Percentiles rank a stretch among this genome's conserved stretches.
phyloP scores from a whole-genome alignment of 2,888 invertebrate genomes.

The Athripsodes cinereus region DNA sequence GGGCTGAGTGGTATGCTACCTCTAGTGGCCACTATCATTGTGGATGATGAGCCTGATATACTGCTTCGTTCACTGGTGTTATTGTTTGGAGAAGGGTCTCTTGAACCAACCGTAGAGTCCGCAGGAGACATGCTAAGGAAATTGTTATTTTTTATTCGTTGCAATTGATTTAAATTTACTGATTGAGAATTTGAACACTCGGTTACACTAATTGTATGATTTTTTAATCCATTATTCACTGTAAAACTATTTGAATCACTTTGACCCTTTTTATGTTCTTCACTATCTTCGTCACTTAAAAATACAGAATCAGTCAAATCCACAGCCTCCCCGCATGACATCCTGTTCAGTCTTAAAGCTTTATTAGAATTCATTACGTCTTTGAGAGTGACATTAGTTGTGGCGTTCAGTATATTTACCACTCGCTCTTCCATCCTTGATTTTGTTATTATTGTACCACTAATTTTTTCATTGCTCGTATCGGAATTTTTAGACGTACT shows the following conservation, averaged over 20 bases:
- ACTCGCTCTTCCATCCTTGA: slow-evolving; percentile 21
- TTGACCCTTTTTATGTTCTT: neutral
- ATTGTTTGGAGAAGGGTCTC: slow-evolving; percentile 28
- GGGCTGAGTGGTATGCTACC: slow-evolving; percentile 16
- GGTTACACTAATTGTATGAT: slow-evolving; percentile 24
- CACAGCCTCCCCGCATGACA: slow-evolving; percentile 10
- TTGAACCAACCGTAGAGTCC: slow-evolving; percentile 2
- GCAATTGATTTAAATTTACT: slow-evolving; percentile 10
- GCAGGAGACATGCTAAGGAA: slow-evolving; percentile 16
- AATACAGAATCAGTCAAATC: slow-evolving; percentile 20
- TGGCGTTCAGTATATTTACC: slow-evolving; percentile 9
- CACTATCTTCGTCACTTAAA: slow-evolving; percentile 16
- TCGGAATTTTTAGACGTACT: slow-evolving; percentile 4
- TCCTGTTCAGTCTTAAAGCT: slow-evolving; percentile 21
- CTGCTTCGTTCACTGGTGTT: slow-evolving; percentile 43
- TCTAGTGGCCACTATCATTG: slow-evolving; percentile 30
- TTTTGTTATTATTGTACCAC: slow-evolving; percentile 13
- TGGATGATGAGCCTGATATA: slow-evolving; percentile 36
- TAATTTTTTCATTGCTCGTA: slow-evolving; percentile 8
- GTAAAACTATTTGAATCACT: neutral
- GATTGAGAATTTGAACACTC: slow-evolving; percentile 18
- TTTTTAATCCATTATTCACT: slow-evolving; percentile 17
- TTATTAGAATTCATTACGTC: slow-evolving; percentile 25
- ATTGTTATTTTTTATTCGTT: slow-evolving; percentile 5
- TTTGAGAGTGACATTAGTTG: slow-evolving; percentile 22